A percentile compares a stretch with the other conserved stretches of the same genome.
Evolutionary conservation across 2,888 invertebrate genomes (phyloP).

Genomic region (Muschampia staudingeri): DNA sequence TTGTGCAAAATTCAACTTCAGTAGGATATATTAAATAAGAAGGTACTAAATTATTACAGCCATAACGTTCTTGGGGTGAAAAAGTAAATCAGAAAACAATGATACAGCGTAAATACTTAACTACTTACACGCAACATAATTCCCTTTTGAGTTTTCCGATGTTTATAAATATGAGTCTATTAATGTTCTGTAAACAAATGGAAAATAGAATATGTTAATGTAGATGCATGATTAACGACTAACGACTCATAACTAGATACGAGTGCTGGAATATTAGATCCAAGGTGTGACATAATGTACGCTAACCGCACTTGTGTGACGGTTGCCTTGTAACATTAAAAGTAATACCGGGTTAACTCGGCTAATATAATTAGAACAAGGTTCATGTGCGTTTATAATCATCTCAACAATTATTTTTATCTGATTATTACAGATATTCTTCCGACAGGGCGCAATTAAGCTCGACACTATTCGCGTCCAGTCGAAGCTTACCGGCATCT

Average conservation of each 20-base stretch:
- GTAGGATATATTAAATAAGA: neutral
- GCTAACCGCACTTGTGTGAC: constrained; percentile 72
- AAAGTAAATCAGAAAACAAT: neutral
- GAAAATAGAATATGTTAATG: neutral
- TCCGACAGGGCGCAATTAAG: constrained; percentile 15
- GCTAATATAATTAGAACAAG: constrained; percentile 88
- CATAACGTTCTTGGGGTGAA: neutral
- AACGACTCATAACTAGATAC: neutral
- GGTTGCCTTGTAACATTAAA: constrained; percentile 82
- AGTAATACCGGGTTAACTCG: constrained; percentile 76
- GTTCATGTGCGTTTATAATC: constrained; percentile 86
- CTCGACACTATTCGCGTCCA: constrained; percentile 44
- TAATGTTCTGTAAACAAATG: constrained; percentile 29
- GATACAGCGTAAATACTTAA: neutral
- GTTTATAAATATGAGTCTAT: constrained; percentile 6
- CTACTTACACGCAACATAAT: neutral
- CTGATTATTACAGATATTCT: neutral
- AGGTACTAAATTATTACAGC: neutral
- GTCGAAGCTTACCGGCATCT: constrained; percentile 61
- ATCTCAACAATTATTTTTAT: constrained; percentile 59
- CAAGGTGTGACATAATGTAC: constrained; percentile 66
- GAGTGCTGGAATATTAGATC: constrained; percentile 41
- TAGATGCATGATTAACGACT: constrained; percentile 43
- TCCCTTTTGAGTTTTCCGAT: constrained; percentile 15
- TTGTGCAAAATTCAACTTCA: neutral